Base-by-base conservation (phyloP, 2,888 invertebrate genomes). In the Camponotus fellah region DNA sequence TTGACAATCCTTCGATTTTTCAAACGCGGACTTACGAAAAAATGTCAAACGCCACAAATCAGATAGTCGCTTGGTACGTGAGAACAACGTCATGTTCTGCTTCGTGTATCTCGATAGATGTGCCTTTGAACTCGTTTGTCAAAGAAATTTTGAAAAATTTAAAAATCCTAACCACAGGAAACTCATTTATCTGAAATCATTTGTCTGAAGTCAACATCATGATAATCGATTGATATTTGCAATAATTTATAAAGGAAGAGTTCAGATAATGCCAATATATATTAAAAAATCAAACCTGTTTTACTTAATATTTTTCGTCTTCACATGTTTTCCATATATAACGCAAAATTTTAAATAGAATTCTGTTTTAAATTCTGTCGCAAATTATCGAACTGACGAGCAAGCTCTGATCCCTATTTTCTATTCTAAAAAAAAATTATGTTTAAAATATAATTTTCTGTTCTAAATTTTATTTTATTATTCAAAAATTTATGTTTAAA, bases 211-310 rank as follows among this genome's bases (percentile, higher is more conserved):
- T 69, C 40, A 76, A 21, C n/a, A n/a, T 77, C 10, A 34, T 34
- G 46, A 79, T 71, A 60, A 69, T 60, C 77, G 58, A 77, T 68
- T 66, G n/a, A 56, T 17, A 21, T 21, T 21, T 58, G 46, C 26
- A 8, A 46, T 37, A 14, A 21, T 26, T 37, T 40, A 5, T 17
- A 49, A 17, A 49, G 5, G 3, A 0, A 3, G 46, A 62, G 34
- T 37, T 5, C 43, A 43, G 8, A 4, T 26, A 21, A 34, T 62
- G 34, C n/a, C 37, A 12, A 60, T 58, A 34, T 21, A 69, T 26
- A 46, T 32, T 3, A 68, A 21, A 43, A 43, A 43, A 12, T 43
- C 12, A 43, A 43, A 12, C 0, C 12, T 43, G 12, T 12, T 43
- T 43, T 43, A 43, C 3, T 43, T 43, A 43, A 3, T 12, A 43